phyloP scores from a whole-genome alignment of 2,888 invertebrate species.

The Malthinus flaveolus region DNA sequence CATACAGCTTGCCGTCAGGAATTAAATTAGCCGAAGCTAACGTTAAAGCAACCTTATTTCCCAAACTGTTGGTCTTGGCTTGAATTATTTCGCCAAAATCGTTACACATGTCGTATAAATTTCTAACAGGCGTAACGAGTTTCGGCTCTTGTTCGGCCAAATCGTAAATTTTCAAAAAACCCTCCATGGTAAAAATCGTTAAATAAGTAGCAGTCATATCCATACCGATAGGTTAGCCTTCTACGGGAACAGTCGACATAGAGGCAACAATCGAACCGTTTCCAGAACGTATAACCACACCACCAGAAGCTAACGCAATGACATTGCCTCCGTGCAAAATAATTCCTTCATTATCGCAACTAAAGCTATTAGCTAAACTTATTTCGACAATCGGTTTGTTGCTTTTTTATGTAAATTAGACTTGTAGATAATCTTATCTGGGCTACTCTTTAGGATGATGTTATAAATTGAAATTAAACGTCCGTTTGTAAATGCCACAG shows the following conservation, averaged over 20 bases:
- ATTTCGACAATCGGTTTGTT: slow-evolving; percentile 40
- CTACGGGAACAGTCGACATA: slow-evolving; percentile 55
- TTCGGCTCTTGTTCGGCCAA: slow-evolving; percentile 87
- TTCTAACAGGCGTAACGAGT: slow-evolving; percentile 76
- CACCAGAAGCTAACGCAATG: slow-evolving; percentile 64
- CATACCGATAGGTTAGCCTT: slow-evolving; percentile 88
- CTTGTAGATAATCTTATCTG: slow-evolving; percentile 25
- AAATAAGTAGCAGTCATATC: slow-evolving; percentile 81
- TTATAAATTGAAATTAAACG: slow-evolving; percentile 66
- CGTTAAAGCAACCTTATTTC: slow-evolving; percentile 82
- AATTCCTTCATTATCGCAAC: slow-evolving; percentile 70
- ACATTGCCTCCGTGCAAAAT: slow-evolving; percentile 74
- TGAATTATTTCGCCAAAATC: slow-evolving; percentile 89
- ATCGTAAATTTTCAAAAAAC: slow-evolving; percentile 88
- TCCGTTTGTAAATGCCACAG: slow-evolving; percentile 81
- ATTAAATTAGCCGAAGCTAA: slow-evolving; percentile 80
- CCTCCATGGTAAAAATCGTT: slow-evolving; percentile 85
- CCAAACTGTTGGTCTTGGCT: slow-evolving; percentile 81
- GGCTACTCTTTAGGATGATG: slow-evolving; percentile 47
- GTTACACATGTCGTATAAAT: slow-evolving; percentile 77
- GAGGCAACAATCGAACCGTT: slow-evolving; percentile 59
- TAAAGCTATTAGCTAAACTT: slow-evolving; percentile 65
- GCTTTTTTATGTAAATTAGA: slow-evolving; percentile 21
- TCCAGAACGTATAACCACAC: slow-evolving; percentile 63
- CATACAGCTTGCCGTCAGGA: slow-evolving; percentile 81